Evolutionary conservation across 2,797 vertebrate genomes (phyloP), one percentile per base, ranked within the genome.

Genomic region (Australoheros facetus): DNA sequence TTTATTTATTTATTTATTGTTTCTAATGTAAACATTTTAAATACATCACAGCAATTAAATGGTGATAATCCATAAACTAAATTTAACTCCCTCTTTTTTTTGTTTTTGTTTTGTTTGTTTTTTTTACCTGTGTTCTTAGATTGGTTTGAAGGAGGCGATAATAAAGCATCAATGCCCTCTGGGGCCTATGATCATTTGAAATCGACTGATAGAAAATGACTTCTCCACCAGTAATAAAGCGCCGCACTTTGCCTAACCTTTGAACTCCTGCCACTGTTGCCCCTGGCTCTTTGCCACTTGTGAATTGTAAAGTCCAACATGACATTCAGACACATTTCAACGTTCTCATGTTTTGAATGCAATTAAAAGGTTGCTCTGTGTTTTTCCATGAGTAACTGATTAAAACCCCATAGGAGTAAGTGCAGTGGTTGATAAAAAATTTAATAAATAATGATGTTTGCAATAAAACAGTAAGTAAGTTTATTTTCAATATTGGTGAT

Each of bases 171-270:
- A 39, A 81, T 73, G 80, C 78, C 93, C 89, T 82, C 21, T 48
- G 19, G 90, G 86, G 62, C 60, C 80, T 80, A 84, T 86, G 82
- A 93, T 92, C 91, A 90, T 93, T 92, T 90, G 75, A 86, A 93
- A 95, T 95, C 93, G 89, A 95, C 88, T 88, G 90, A 95, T 92
- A 90, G 91, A 92, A 93, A 94, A 95, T 94, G 71, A 91, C 88
- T 90, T 94, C 78, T 85, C 70, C 81, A 17, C 80, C 78, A 7
- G 83, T 91, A 90, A 93, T 93, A 93, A 94, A 91, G 87, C 80
- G 39, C 80, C 73, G 77, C 92, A 94, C 93, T 94, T 92, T 87
- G 48, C 62, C 79, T 93, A 83, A 93, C 94, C 94, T 94, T 92
- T 95, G 93, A 94, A 93, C 92, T 93, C 74, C 69, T 87, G 76